Evolutionary conservation across 2,888 invertebrate genomes (phyloP).

Genomic region (Parthenolecanium corni): DNA sequence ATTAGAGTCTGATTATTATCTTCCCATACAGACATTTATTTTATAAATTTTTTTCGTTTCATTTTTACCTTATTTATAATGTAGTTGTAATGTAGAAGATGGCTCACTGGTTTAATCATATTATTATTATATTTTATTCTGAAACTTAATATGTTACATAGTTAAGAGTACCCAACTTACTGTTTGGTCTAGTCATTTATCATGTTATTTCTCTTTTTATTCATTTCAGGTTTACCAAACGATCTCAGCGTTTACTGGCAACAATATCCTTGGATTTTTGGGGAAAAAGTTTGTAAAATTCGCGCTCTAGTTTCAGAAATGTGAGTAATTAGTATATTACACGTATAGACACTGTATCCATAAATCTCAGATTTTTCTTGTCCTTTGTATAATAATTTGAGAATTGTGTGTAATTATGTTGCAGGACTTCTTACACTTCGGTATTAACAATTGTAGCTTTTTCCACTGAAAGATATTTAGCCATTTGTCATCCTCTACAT

Average conservation of each 20-base stretch:
- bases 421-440: slow-evolving; percentile 77
- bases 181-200: too few relatives aligned
- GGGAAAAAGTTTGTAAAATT: slow-evolving; percentile 66
- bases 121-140: too few relatives aligned
- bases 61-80: too few relatives aligned
- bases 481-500: slow-evolving; percentile 79
- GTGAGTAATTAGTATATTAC: slow-evolving; percentile 48
- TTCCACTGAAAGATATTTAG: slow-evolving; percentile 79
- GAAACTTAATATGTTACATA: too few relatives aligned
- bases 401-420: neutral
- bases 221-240: slow-evolving; percentile 63
- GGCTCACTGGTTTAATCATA: too few relatives aligned
- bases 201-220: too few relatives aligned
- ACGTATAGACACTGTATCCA: neutral
- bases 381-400: neutral
- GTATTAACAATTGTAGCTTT: slow-evolving; percentile 85
- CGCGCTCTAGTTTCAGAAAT: slow-evolving; percentile 73
- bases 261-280: slow-evolving; percentile 75
- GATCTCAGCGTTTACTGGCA: slow-evolving; percentile 77
- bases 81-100: too few relatives aligned
- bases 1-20: too few relatives aligned
- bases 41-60: too few relatives aligned
- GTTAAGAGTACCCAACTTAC: too few relatives aligned
- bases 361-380: neutral
- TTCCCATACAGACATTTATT: too few relatives aligned